Evolutionary conservation across 2,888 invertebrate species (phyloP).

Genomic region (Andrena haemorrhoa): DNA sequence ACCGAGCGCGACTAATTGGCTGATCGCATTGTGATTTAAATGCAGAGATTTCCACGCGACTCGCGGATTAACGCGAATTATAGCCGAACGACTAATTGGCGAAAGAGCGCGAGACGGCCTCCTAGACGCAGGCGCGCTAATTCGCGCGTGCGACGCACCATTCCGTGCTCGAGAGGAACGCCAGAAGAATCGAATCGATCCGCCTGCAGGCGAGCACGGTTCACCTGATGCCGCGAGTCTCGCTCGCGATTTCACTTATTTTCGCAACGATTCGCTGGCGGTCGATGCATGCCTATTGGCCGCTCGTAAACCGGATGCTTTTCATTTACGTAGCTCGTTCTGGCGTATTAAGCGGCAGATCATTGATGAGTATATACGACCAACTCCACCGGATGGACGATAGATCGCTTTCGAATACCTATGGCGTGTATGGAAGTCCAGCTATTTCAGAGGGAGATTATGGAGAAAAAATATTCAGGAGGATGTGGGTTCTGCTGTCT

Average conservation of each 20-base stretch:
- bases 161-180: neutral
- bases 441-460: too few relatives aligned
- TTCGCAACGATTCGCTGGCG: slow-evolving; percentile 40
- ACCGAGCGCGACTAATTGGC: slow-evolving; percentile 70
- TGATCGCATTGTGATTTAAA: slow-evolving; percentile 80
- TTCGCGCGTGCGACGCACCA: neutral
- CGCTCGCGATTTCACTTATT: slow-evolving; percentile 27
- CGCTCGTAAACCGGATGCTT: slow-evolving; percentile 41
- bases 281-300: slow-evolving; percentile 34
- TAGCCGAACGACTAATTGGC: slow-evolving; percentile 80
- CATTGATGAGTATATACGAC: slow-evolving; percentile 27
- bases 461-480: too few relatives aligned
- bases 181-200: slow-evolving; percentile 28
- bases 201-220: neutral
- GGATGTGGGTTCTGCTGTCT: too few relatives aligned
- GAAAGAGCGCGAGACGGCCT: slow-evolving; percentile 66
- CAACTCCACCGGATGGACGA: slow-evolving; percentile 33
- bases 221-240: slow-evolving; percentile 1
- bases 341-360: slow-evolving; percentile 54
- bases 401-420: slow-evolving; percentile 28
- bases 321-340: slow-evolving; percentile 49
- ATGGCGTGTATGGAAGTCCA: too few relatives aligned
- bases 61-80: slow-evolving; percentile 79
- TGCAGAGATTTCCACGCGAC: slow-evolving; percentile 73
- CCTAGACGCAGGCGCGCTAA: slow-evolving; percentile 28